Base-by-base conservation (phyloP, 2,888 invertebrate genomes). In the Hymenopus coronatus region DNA sequence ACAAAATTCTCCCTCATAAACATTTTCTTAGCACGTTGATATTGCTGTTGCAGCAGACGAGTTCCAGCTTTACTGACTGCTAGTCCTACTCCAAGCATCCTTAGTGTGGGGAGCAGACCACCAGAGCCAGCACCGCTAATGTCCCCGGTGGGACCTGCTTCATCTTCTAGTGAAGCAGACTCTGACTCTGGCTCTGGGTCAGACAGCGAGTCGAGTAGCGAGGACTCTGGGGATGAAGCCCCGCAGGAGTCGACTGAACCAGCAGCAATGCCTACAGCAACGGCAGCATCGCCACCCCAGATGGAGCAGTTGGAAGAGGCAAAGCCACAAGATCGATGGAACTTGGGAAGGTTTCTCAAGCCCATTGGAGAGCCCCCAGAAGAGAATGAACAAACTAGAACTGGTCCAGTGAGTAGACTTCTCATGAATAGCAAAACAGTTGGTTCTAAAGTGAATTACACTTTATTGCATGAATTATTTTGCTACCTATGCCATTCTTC, bases 201-300 rank as follows among this genome's bases (percentile, higher is more conserved):
- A 85, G 85, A 85, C n/a, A 20, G 20, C 14, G 54, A 25, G 54
- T 70, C 54, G 6, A 95, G 94, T 91, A 94, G 94, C 91, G 95
- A 95, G 90, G 95, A 94, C 90, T 94, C 94, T 83, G 94, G 93
- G 82, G 94, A 94, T 87, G 94, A 94, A 30, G 90, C 91, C 12
- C 90, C 91, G 81, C 91, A 89, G 84, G 87, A 87, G 40, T 14
- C 27, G 0, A 20, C n/a, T 30, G 87, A 92, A 91, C 33, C 87
- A 81, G n/a, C 87, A 82, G 82, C 30, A 15, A 27, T 82, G 33
- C 87, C 40, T 27, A 20, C 54, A 70, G 82, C 81, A 33, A 9
- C 87, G 12, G 30, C 70, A 15, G 28, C 82, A 28, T 33, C 87
- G 6, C 40, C 87, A 9, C 87, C 82, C 91, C 91, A 4, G 92